Base-by-base conservation (phyloP, 2,888 invertebrate genomes). In the Leucozona laternaria region DNA sequence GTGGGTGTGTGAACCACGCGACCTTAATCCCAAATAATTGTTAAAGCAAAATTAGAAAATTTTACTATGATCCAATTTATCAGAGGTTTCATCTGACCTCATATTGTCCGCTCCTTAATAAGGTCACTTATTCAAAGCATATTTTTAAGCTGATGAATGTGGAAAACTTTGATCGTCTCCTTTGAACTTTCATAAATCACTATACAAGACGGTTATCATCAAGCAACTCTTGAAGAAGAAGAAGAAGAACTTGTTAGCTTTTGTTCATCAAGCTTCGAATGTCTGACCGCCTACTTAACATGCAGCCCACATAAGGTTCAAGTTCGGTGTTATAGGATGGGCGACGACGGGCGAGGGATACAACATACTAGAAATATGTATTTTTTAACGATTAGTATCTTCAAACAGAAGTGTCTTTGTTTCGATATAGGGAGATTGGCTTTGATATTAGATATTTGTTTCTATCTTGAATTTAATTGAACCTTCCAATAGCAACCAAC, bases 251-350 rank as follows among this genome's bases (percentile, higher is more conserved):
- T 60, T 40, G 60, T 40, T 40, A 25, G 22, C 37, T 43, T 28
- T 45, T n/a, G 25, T 64, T 45, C 20, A 43, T 6, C 50, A 62
- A 43, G 53, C 71, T 77, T 55, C 53, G 48, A 80, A 72, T 48
- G 81, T 72, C 76, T 85, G 45, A 72, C 66, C 81, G 85, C 85
- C 85, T 85, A 85, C 85, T 81, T 77, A 40, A 77, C 68, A 40
- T 60, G 53, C 85, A 43, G 77, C 85, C 85, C 81, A 85, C 85
- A 81, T 85, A 58, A 37, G 58, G 66, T 66, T 80, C 64, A 76
- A 53, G 80, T 76, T 71, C 31, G 64, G 50, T 48, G 64, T 25
- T 15, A 28, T 5, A 45, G 17, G 17, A 43, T 43, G 17, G n/a
- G 57, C n/a, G n/a, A n/a, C n/a, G n/a, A n/a, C n/a, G n/a, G n/a